Evolutionary conservation across 2,888 invertebrate species (phyloP), one percentile per base, ranked within the genome.

Genomic region (Hoplodrina ambigua): DNA sequence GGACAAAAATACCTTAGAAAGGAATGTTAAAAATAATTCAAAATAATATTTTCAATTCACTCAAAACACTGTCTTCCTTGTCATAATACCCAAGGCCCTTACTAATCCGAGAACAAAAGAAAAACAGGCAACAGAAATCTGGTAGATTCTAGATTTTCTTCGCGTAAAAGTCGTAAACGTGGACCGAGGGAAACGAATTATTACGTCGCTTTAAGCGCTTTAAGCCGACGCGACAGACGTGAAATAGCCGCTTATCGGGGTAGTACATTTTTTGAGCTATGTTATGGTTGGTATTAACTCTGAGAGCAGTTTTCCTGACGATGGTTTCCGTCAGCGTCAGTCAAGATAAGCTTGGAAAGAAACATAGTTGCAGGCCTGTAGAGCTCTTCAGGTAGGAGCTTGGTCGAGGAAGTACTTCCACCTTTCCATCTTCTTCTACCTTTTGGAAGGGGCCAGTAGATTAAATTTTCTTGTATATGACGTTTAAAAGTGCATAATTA

Each of bases 151-250:
- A 80, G 76, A 66, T 69, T 69, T 75, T 79, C 17, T 65, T 68
- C 46, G 33, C 58, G 50, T 57, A 56, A 60, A 65, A 65, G 37
- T 78, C 64, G 74, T 78, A 70, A 81, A 78, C 81, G 49, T 69
- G 68, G 57, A 62, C 62, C 44, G 37, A 59, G 33, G 53, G 19
- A 65, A 46, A 56, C 30, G 50, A 68, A 78, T 78, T 78, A 61
- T 71, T 76, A 56, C 66, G 41, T 30, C 10, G 20, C 59, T 65
- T 59, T 69, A 58, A 69, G 50, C 72, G 44, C 17, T 69, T 49
- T 20, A 58, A 69, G 52, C 62, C 54, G 25, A 66, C 50, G 11
- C 30, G 44, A 54, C 50, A 50, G 58, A 63, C 55, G 25, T 59
- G 37, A 69, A 55, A 73, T 55, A 50, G 25, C 33, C 19, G 69